Evolutionary conservation across 2,888 invertebrate species (phyloP), one percentile per base, ranked within the genome.

Genomic region (Mantis religiosa): DNA sequence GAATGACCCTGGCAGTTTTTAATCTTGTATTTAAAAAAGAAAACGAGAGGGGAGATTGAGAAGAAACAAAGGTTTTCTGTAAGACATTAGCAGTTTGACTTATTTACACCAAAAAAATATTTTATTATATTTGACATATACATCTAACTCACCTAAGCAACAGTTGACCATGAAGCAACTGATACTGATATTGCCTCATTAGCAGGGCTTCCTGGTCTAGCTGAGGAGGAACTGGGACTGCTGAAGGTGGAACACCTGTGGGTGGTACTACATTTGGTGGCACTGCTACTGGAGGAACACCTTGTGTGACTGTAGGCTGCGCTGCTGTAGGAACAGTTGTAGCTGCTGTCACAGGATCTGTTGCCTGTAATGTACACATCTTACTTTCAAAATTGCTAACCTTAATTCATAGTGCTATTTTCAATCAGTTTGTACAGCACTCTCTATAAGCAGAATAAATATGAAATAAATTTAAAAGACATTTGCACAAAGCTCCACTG

Each of bases 181-280:
- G 90, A 82, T 89, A 91, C 90, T 91, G 91, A 87, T 91, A 91
- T 87, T 91, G 91, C 47, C 90, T 88, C 88, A 88, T 89, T 54
- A 90, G 87, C 54, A 90, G 85, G 27, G 90, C 90, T 81, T 91
- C 91, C 82, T 90, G 90, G 71, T 91, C 90, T 2, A 90, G 87
- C 28, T 89, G 89, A 28, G 90, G 86, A 20, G 89, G 89, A 25
- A 89, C 87, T 84, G 88, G 71, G 14, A 84, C 71, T 71, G 88
- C 14, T 28, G 71, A 28, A 27, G 87, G 28, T n/a, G 81, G 25
- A 25, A 81, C 81, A 30, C 81, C 25, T 28, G 87, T 54, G 41
- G 86, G n/a, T 12, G 54, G 54, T 25, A 71, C 54, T 71, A 71
- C 54, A 71, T 20, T 71, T 12, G 85, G 27, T 8, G 47, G 85